Percentiles rank a stretch among this genome's conserved stretches.
phyloP scores from a whole-genome alignment of 2,888 invertebrate species.

The Polyommatus iphigenia region DNA sequence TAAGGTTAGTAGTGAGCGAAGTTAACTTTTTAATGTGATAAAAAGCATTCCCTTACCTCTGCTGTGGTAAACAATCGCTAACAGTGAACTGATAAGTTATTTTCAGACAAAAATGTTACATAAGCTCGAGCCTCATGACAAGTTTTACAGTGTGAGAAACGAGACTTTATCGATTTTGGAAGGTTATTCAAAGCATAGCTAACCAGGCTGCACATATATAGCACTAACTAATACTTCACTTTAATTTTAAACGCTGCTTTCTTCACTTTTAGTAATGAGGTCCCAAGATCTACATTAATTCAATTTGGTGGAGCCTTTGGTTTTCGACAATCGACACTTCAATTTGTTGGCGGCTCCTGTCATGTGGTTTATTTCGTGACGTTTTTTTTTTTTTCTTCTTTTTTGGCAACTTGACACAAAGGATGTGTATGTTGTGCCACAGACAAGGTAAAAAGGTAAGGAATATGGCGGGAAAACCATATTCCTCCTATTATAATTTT shows the following conservation, averaged over 20 bases:
- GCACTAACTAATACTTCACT: slow-evolving; percentile 69
- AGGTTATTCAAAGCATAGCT: slow-evolving; percentile 65
- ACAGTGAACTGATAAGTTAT: slow-evolving; percentile 58
- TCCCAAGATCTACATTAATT: slow-evolving; percentile 73
- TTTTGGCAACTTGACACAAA: too few relatives aligned
- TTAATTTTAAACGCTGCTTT: slow-evolving; percentile 61
- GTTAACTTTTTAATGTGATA: slow-evolving; percentile 34
- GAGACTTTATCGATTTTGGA: slow-evolving; percentile 51
- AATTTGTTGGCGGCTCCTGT: slow-evolving; percentile 47
- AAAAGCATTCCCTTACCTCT: slow-evolving; percentile 63
- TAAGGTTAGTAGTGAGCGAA: slow-evolving; percentile 57
- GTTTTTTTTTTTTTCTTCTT: too few relatives aligned
- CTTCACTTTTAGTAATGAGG: slow-evolving; percentile 52
- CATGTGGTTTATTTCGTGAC: slow-evolving; percentile 36
- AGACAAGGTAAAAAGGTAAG: too few relatives aligned
- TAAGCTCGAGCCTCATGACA: slow-evolving; percentile 73
- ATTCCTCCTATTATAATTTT: too few relatives aligned
- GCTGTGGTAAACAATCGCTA: slow-evolving; percentile 65
- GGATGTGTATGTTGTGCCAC: too few relatives aligned
- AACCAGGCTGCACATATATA: slow-evolving; percentile 51
- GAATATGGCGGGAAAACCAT: too few relatives aligned
- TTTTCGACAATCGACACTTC: slow-evolving; percentile 36
- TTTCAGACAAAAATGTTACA: slow-evolving; percentile 72
- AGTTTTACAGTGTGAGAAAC: slow-evolving; percentile 52
- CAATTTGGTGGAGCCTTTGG: slow-evolving; percentile 51